Evolutionary conservation across 2,888 invertebrate genomes (phyloP).

Genomic region (Chamaedrilus cognettii): DNA sequence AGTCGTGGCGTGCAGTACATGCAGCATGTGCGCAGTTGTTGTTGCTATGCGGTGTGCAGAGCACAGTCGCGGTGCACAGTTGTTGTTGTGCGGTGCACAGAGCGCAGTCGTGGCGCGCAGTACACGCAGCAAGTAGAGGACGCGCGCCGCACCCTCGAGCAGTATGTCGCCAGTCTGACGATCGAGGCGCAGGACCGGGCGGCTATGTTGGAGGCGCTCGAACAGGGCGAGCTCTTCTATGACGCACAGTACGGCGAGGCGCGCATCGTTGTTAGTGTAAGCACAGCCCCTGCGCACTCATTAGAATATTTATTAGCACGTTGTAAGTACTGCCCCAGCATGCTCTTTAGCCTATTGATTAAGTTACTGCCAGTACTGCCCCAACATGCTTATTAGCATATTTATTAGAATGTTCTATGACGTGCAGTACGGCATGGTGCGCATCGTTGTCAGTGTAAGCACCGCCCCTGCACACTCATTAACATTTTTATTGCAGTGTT

Average conservation of each 20-base stretch:
- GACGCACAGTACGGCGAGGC: slow-evolving; percentile 91
- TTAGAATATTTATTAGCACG: not conserved
- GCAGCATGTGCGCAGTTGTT: too few species aligned
- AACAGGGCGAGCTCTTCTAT: slow-evolving; percentile 79
- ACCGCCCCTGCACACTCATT: not conserved
- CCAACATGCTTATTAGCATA: too few species aligned
- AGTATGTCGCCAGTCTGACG: slow-evolving; percentile 74
- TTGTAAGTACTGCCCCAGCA: too few species aligned
- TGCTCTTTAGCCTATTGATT: too few species aligned
- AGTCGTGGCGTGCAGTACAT: too few species aligned
- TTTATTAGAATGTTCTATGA: too few species aligned
- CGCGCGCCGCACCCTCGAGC: slow-evolving; percentile 76
- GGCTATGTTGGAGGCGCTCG: slow-evolving; percentile 73
- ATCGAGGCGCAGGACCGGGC: slow-evolving; percentile 81
- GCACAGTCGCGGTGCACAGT: too few species aligned
- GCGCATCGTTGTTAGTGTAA: slow-evolving; percentile 90
- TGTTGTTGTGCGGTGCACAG: too few species aligned
- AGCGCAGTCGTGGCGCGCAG: slow-evolving; percentile 82
- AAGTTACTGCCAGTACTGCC: too few species aligned
- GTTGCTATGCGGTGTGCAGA: too few species aligned
- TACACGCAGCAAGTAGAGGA: slow-evolving; percentile 85
- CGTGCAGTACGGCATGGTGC: slow-evolving; percentile 89
- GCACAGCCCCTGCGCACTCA: slow-evolving; percentile 5
- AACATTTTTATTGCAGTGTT: too few species aligned
- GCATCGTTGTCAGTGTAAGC: slow-evolving; percentile 87